Conservation (phyloP, 37 sponge, comb jelly and placozoan genomes). For the Halichondria panicea region DNA sequence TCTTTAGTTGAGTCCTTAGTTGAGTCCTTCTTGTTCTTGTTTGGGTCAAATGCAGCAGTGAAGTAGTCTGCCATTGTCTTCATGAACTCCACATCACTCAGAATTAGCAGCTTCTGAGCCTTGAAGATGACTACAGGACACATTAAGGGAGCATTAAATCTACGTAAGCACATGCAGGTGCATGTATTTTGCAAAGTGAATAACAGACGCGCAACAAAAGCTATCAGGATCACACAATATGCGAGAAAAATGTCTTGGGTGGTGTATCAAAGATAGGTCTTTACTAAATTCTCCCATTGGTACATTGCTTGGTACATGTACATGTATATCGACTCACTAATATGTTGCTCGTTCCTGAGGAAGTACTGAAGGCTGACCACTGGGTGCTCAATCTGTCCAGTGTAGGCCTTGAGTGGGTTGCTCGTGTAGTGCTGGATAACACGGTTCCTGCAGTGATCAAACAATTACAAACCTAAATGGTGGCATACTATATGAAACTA, state of each 20-base stretch:
- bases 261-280: too few species aligned
- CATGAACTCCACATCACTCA: slow-evolving; percentile 60
- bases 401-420: slow-evolving; percentile 53
- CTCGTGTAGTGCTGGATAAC: slow-evolving; percentile 66
- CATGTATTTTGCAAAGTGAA: too few species aligned
- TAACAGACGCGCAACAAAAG: too few species aligned
- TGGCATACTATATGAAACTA: too few species aligned
- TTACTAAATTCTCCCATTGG: too few species aligned
- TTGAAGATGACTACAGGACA: slow-evolving; percentile 29
- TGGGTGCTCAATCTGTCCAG: slow-evolving; percentile 37
- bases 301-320: too few species aligned
- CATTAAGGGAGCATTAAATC: neutral
- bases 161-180: too few species aligned
- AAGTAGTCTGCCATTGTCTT: slow-evolving; percentile 37
- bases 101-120: slow-evolving; percentile 35
- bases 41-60: slow-evolving; percentile 12
- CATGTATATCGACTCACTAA: too few species aligned
- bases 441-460: slow-evolving; percentile 45
- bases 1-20: too few species aligned
- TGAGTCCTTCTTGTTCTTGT: neutral
- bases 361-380: slow-evolving; percentile 26
- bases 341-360: slow-evolving; percentile 28
- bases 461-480: too few species aligned
- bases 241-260: too few species aligned
- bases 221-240: too few species aligned